Evolutionary conservation across 2,888 invertebrate species (phyloP), one percentile per base, ranked within the genome.

Genomic region (Sacculina carcini): DNA sequence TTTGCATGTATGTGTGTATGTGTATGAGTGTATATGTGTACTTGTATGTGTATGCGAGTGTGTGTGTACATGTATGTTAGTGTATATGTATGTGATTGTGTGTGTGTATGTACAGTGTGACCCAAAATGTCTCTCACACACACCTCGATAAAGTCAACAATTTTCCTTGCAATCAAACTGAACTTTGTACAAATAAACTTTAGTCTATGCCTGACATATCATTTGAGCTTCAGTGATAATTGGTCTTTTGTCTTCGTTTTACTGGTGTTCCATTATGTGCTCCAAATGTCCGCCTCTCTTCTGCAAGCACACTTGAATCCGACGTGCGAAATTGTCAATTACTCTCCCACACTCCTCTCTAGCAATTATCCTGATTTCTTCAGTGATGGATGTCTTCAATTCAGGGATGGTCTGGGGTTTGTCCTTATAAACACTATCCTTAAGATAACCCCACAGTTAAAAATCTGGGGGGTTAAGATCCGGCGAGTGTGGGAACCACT

Each of bases 391-490:
- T 28, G 19, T 29, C 48, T 52, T 26, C n/a, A 38, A 29, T 16
- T 39, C 23, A 6, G 21, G 24, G 12, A 51, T 21, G 3, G n/a
- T n/a, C n/a, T n/a, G n/a, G n/a, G n/a, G n/a, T n/a, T n/a, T n/a
- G n/a, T n/a, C n/a, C n/a, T n/a, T n/a, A n/a, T n/a, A n/a, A n/a
- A n/a, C n/a, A n/a, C n/a, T n/a, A n/a, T 51, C 50, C 29, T 52
- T 52, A 14, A 38, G 21, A 19, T 51, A 52, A 3, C 51, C 51
- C 51, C 51, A 51, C 16, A 51, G 34, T 31, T 34, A 51, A 21
- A 48, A 51, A 51, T 51, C 51, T 34, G 38, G 38, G 48, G 47
- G 47, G 32, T 51, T 19, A 51, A 16, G n/a, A 42, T n/a, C n/a
- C n/a, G n/a, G n/a, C n/a, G n/a, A n/a, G n/a, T n/a, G n/a, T n/a